Base-by-base conservation (phyloP, 2,797 vertebrate species). In the Halcyon leucocephala region DNA sequence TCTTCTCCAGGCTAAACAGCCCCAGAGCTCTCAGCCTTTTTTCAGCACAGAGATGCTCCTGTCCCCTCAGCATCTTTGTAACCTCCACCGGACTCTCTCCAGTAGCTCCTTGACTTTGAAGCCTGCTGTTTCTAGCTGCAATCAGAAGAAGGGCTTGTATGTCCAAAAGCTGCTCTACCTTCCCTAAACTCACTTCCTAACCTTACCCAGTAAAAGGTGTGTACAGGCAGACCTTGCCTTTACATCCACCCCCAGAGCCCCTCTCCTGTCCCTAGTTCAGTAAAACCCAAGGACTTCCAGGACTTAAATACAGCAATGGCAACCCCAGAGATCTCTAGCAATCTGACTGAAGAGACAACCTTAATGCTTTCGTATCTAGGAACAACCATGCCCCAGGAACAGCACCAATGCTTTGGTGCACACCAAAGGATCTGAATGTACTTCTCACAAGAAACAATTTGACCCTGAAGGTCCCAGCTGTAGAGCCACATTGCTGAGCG, bases 291-390 rank as follows among this genome's bases (percentile, higher is more conserved):
- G n/a, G 54, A 65, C 6, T 70, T 85, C 6, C 28, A 85, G 64
- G 64, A 54, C 6, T 14, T 62, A 22, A 39, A 80, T 89, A 66
- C 28, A 64, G 22, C 18, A 19, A 3, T 1, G 5, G 6, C 16
- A 72, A 52, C 10, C 29, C 13, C 35, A 33, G 58, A 73, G 28
- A 61, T 31, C 15, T 82, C n/a, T 8, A 89, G 52, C 46, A 62
- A 17, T 6, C 19, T 37, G 28, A 8, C 25, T 57, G 39, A 12
- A 29, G 26, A 76, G 44, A 44, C 5, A 29, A 4, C 22, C 54
- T 48, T 39, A 24, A 5, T 6, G 37, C 54, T 78, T 14, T 37
- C 0, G 0, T 12, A 28, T 12, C 21, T 39, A 22, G 0, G 1
- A 31, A 24, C 1, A 1, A 52, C 14, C 26, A 8, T 0, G 11